These are phyloP conservation scores for Calypte anna DNA, from an alignment of 2,113 vertebrate species.

Conservation along the genomic window DNA sequence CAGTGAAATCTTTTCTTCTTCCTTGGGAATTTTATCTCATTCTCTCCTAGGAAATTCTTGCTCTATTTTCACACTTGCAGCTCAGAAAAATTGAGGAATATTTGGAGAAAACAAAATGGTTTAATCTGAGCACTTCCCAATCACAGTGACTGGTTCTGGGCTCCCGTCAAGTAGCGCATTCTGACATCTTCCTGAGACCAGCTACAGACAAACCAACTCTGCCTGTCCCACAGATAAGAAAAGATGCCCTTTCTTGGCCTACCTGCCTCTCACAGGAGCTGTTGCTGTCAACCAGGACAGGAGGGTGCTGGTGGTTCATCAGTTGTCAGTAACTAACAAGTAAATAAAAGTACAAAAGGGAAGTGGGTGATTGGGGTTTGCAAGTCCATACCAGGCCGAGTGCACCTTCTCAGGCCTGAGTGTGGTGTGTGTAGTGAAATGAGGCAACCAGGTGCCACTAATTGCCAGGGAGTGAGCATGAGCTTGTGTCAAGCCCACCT, in stretches of 20 bases:
- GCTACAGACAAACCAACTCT: too few relatives aligned
- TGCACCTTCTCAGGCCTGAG: too few relatives aligned
- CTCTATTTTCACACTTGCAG: neutral
- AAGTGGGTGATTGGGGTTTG: too few relatives aligned
- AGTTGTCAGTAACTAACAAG: too few relatives aligned
- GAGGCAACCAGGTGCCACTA: too few relatives aligned
- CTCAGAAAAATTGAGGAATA: neutral
- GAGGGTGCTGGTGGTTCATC: neutral
- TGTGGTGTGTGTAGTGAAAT: too few relatives aligned
- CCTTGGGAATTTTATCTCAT: neutral
- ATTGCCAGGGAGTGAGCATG: too few relatives aligned
- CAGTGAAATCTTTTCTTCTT: neutral
- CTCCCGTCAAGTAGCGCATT: neutral
- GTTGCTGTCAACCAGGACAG: fast-evolving
- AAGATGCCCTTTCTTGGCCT: neutral
- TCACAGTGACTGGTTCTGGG: neutral
- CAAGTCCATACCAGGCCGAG: too few relatives aligned
- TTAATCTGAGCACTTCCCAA: neutral
- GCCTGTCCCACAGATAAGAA: neutral
- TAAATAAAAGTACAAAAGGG: too few relatives aligned
- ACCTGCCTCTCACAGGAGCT: neutral
- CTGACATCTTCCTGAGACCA: neutral
- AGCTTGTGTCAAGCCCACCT: too few relatives aligned
- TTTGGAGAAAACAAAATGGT: neutral
- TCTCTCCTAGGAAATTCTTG: neutral